Base-by-base conservation (phyloP, 1,140 invertebrate genomes). In the Camponotus pennsylvanicus region DNA sequence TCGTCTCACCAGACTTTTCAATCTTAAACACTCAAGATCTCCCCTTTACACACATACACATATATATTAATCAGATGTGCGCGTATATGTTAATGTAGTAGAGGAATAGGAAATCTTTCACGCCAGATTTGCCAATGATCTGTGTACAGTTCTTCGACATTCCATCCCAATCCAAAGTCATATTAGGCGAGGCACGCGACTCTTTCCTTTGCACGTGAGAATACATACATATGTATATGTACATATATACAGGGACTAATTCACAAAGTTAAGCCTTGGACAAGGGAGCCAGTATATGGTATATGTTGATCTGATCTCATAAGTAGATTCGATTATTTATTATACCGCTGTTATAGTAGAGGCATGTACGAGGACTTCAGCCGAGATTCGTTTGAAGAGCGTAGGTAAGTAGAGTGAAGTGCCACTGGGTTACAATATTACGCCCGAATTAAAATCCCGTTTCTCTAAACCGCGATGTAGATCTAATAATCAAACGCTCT, bases 321-420 rank as follows among this genome's bases (percentile, higher is more conserved):
- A 90, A 73, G 91, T 91, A 92, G 93, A 93, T 93, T 94, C 92
- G 92, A 95, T 94, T 94, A 94, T 93, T 94, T 92, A 93, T 95
- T 94, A 90, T 94, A 92, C 90, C 92, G 92, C 89, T 94, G 93
- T 95, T 95, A 90, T 94, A 95, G 94, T 95, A 95, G 94, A 95
- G 96, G 97, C 92, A 97, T 97, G 95, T 98, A 97, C 95, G 97
- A 98, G 96, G 97, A 98, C 95, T 98, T 98, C 93, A 98, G 97
- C 94, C 96, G 97, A 89, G 97, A 98, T 95, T 97, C 97, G 61
- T 98, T 98, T 95, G 97, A 98, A 95, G 97, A 98, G 92, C 97
- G 97, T 95, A 97, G 97, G 97, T 97, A 96, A 95, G 96, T 96
- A 92, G 91, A 92, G 85, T 83, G 69, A 83, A 83, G 79, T 85